Base-by-base conservation (phyloP, 2,888 invertebrate genomes). In the Eilema griseolum region DNA sequence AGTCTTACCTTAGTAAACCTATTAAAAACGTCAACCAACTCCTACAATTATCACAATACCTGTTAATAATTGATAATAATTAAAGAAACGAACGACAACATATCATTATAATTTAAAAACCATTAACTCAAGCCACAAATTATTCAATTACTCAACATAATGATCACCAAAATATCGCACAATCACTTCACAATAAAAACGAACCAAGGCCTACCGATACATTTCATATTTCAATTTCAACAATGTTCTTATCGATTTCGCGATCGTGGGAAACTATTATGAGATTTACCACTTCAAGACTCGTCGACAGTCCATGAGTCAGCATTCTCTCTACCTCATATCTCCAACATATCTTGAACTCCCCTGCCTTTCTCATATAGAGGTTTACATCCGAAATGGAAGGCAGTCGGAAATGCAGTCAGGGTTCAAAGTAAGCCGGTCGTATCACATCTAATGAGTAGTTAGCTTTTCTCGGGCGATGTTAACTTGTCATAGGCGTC, bases 191-290 rank as follows among this genome's bases (percentile, higher is more conserved):
- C 46, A 71, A 70, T 33, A 63, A 73, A 61, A 61, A 61, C 66
- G 12, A 20, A 60, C 28, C 59, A 11, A 67, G 31, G 66, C 65
- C 68, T 52, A 61, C 79, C 61, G 66, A 70, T 56, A 76, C 69
- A 76, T 65, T 69, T 61, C 52, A 62, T 67, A 67, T 67, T 70
- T 62, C 65, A 69, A 66, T 65, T 46, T 62, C 63, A 41, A 62
- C 60, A 37, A 46, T 46, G 37, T 65, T 66, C 80, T 92, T 93
- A 94, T 94, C 94, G 80, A 86, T 88, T 94, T 94, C 86, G 93
- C 94, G 92, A 94, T 94, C 95, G 95, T 95, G 94, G 92, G 95
- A 95, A 94, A 78, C 79, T 83, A 79, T 82, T 81, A 79, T 74
- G 74, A 76, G 82, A 84, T 76, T 83, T 80, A 85, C 90, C 88